Percentiles rank a stretch among this genome's conserved stretches.
These are phyloP conservation scores for Seriola rivoliana DNA, from an alignment of 2,113 vertebrate species.

Conservation along the genomic window DNA sequence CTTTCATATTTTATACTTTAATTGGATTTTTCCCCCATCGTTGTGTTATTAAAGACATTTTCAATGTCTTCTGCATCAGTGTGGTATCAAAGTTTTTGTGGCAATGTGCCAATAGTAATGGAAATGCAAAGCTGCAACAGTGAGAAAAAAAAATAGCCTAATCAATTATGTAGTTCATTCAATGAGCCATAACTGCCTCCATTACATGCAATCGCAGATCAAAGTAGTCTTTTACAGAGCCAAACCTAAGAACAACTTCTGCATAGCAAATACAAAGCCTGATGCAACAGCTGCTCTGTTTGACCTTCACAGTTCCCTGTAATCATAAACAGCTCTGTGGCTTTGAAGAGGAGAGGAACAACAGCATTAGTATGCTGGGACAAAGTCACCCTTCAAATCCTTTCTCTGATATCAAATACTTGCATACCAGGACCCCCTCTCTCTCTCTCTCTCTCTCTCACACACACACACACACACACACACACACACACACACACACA, in stretches of 20 bases:
- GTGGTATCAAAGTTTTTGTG: background rate
- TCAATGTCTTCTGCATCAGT: background rate
- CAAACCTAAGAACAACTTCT: slow-evolving; percentile 30
- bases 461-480: slow-evolving; percentile 21
- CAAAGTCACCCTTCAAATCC: slow-evolving; percentile 43
- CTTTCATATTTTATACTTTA: background rate
- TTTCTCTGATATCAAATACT: slow-evolving; percentile 35
- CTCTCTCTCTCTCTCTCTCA: background rate
- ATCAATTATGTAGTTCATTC: slow-evolving; percentile 34
- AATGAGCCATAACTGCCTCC: slow-evolving; percentile 18
- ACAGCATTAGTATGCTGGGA: slow-evolving; percentile 51
- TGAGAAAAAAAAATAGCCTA: background rate
- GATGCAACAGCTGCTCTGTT: slow-evolving; percentile 49
- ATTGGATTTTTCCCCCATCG: background rate
- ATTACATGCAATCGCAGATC: slow-evolving; percentile 40
- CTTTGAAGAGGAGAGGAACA: slow-evolving; percentile 50
- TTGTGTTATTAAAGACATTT: background rate
- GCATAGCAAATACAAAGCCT: slow-evolving; percentile 50
- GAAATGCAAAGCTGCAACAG: background rate
- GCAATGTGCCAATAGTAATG: background rate
- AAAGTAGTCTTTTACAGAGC: slow-evolving; percentile 41
- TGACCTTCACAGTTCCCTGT: slow-evolving; percentile 53
- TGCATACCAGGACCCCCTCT: background rate
- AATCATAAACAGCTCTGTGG: slow-evolving; percentile 39
- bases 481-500: slow-evolving; percentile 8